Percentiles rank a stretch among this genome's conserved stretches.
These are phyloP conservation scores for Rhopilema esculentum DNA, from an alignment of 30 jellyfish, hydroid and myxozoan genomes.

Conservation along the genomic window DNA sequence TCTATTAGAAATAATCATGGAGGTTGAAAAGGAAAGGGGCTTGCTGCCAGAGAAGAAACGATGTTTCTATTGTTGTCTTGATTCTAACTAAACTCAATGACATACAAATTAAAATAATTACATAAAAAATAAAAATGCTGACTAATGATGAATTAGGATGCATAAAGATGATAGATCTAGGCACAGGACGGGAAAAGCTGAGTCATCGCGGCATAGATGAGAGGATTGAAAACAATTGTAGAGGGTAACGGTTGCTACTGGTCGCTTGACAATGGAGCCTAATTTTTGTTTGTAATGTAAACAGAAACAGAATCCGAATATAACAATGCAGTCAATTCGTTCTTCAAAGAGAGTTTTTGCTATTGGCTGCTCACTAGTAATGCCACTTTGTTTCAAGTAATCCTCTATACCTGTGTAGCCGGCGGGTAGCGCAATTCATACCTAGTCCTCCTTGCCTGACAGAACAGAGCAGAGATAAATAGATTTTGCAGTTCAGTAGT, in stretches of 20 bases:
- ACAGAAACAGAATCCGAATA: background rate
- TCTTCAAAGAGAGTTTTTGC: background rate
- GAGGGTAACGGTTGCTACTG: background rate
- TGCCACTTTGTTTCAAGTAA: background rate
- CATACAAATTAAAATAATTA: background rate
- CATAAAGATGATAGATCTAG: background rate
- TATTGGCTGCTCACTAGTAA: background rate
- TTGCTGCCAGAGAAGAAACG: too few species aligned
- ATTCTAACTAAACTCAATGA: too few species aligned
- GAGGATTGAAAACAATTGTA: background rate
- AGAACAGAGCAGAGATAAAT: too few species aligned
- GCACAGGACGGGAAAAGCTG: background rate
- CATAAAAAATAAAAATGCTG: background rate
- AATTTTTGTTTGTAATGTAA: background rate
- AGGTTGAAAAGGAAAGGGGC: too few species aligned
- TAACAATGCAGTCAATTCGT: background rate
- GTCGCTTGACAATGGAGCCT: background rate
- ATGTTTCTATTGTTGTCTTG: too few species aligned
- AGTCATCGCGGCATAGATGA: background rate
- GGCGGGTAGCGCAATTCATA: background rate
- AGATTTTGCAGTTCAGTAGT: too few species aligned
- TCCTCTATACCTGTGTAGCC: background rate
- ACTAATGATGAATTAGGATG: background rate
- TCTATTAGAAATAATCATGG: too few species aligned
- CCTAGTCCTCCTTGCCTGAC: too few species aligned